A percentile compares a stretch with the other conserved stretches of the same genome.
phyloP scores from a whole-genome alignment of 2,797 vertebrate genomes.

The Liparis tanakae region DNA sequence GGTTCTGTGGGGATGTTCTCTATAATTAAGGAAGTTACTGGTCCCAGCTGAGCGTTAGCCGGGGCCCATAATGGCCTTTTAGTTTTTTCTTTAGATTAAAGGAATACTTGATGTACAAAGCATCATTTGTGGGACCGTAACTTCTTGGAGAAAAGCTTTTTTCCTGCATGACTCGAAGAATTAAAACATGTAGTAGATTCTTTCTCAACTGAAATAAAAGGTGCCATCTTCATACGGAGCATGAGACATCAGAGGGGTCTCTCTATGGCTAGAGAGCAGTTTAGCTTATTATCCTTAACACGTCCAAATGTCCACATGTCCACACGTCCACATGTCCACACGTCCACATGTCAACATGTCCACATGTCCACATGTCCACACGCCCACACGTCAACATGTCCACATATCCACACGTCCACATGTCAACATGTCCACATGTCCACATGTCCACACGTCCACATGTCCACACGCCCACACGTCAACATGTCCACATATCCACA shows the following conservation, averaged over 20 bases:
- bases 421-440: too few relatives aligned
- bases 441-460: too few relatives aligned
- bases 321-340: too few relatives aligned
- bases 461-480: too few relatives aligned
- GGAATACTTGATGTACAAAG: background rate
- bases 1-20: background rate
- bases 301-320: background rate
- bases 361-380: too few relatives aligned
- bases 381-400: too few relatives aligned
- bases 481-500: too few relatives aligned
- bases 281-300: background rate
- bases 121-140: background rate
- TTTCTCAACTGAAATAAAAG: background rate
- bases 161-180: background rate
- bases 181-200: background rate
- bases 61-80: background rate
- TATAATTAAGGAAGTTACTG: background rate
- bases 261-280: background rate
- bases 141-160: background rate
- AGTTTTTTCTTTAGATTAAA: background rate
- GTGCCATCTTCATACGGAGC: background rate
- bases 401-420: too few relatives aligned
- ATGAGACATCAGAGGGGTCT: background rate
- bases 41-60: background rate
- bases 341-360: too few relatives aligned